Percentiles rank a stretch among this genome's conserved stretches.
phyloP scores from a whole-genome alignment of 2,797 vertebrate species.

The Alosa sapidissima region DNA sequence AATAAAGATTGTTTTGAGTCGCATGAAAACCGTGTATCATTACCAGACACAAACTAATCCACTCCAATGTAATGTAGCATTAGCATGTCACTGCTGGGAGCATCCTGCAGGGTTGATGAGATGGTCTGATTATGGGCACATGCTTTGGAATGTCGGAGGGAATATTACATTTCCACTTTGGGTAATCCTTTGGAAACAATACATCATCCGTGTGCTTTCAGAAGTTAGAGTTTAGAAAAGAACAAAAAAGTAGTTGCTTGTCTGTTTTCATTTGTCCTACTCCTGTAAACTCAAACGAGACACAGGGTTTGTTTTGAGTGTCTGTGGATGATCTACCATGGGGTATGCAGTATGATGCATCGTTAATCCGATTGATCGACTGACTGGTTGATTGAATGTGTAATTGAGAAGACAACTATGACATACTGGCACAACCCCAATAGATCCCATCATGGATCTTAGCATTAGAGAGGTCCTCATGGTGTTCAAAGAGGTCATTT shows the following conservation, averaged over 20 bases:
- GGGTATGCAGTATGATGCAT: background rate
- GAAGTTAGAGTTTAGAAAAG: background rate
- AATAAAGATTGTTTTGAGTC: background rate
- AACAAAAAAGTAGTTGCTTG: background rate
- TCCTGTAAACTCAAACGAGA: background rate
- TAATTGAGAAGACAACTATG: background rate
- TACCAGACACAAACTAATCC: conserved; percentile 21
- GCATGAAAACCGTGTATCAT: background rate
- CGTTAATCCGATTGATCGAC: background rate
- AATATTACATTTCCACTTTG: conserved; percentile 50
- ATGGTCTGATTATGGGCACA: conserved; percentile 50
- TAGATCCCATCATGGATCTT: background rate
- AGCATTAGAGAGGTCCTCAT: background rate
- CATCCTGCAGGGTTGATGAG: conserved; percentile 40
- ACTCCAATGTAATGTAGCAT: conserved; percentile 38
- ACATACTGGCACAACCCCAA: background rate
- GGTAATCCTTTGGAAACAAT: conserved; percentile 56
- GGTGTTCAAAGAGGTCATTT: background rate
- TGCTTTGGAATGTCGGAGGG: conserved; percentile 54
- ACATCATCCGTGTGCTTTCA: conserved; percentile 38
- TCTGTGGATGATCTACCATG: too few species aligned
- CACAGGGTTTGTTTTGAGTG: background rate
- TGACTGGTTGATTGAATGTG: background rate
- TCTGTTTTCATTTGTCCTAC: background rate
- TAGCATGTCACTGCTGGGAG: conserved; percentile 42